Evolutionary conservation across 2,113 vertebrate species (phyloP), one percentile per base, ranked within the genome.

Genomic region (Centropristis striata): DNA sequence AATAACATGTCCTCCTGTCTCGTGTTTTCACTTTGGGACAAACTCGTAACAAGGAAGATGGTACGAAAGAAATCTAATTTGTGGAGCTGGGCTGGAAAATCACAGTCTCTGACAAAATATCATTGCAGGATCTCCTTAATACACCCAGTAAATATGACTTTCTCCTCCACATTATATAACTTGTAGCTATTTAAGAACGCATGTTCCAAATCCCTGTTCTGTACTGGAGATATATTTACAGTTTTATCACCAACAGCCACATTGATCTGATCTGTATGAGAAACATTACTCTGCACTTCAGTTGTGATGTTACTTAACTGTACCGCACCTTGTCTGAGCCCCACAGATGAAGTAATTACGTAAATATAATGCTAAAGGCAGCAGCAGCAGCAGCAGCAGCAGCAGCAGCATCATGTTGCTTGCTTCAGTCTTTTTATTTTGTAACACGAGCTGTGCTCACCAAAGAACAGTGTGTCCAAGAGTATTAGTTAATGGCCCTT

Each of bases 111-210:
- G 51, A 28, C 16, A 61, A 81, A 60, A 42, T 55, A 63, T 32
- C n/a, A 46, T 44, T 41, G 23, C 32, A 65, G 36, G 23, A 74
- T 69, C 21, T 59, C 25, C 53, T 71, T 59, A 42, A 78, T 64
- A 37, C 59, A 55, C 46, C 10, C 55, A 57, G 23, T 13, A 5
- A 78, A 69, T 36, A n/a, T 69, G 25, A 74, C 28, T 74, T 76
- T 74, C 28, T 67, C 16, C 64, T 71, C 32, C 27, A 66, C 20
- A 50, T 86, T 78, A 78, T 74, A 32, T 80, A 87, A 83, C 66
- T 37, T 39, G 47, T 2, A 51, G 47, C 75, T 86, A 75, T 80
- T 78, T 80, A 55, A 54, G 18, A 46, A 51, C 27, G 60, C 21
- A 10, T 60, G 32, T 47, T 71, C 60, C 46, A 37, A 71, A 58